Evolutionary conservation across 2,797 vertebrate species (phyloP), one percentile per base, ranked within the genome.

Genomic region (Macropus fuliginosus): DNA sequence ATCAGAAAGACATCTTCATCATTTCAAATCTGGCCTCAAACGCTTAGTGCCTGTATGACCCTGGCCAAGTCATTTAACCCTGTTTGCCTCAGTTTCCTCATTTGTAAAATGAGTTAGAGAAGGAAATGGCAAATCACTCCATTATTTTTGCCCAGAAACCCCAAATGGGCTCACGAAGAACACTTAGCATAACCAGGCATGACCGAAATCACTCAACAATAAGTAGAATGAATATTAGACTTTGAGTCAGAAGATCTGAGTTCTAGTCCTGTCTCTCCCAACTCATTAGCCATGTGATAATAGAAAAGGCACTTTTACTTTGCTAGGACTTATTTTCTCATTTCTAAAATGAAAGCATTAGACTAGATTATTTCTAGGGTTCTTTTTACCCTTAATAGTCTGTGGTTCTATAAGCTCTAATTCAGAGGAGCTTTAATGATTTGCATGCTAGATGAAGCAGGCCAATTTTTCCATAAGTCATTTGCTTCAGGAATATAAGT

Each of bases 381-480:
- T 81, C 40, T 9, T 46, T 81, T 81, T 4, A 46, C 40, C 8
- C 74, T 46, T 46, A 81, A 27, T 81, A 81, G 40, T 81, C 74
- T 46, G 40, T 81, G 74, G 2, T 81, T 46, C 74, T 81, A 46
- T 81, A 46, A 46, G 62, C 94, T 96, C 18, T 95, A 89, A 91
- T 81, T 21, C 94, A 95, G 31, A 3, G 2, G 28, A 0, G 0
- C 34, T 56, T 90, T 93, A 96, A 96, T 96, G 24, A 66, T 94
- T 91, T 95, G 13, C 91, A 28, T 95, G 50, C 14, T 93, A 96
- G 98, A 94, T 96, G 96, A 12, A 14, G 87, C 94, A 62, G 90
- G 96, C 1, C 89, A 93, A 92, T 54, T 91, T 90, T 96, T 96
- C 74, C 6, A 46, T 91, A n/a, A 40, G 28, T 90, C 95, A n/a